Conservation (phyloP, 2,113 vertebrate genomes). For the Chloroceryle aenea region DNA sequence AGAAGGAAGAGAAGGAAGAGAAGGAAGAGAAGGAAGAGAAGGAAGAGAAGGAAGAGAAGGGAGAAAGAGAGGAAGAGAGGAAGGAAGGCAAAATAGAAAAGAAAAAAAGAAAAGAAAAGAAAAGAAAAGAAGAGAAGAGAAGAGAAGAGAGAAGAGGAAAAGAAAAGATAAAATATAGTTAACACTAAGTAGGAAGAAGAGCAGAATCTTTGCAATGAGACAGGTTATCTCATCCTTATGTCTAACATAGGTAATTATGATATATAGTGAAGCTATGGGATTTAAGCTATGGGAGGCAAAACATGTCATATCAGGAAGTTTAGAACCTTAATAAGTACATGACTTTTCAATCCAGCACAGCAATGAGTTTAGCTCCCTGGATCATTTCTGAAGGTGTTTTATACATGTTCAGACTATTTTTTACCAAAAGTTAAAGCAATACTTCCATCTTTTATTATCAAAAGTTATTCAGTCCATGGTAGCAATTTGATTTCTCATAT, state of each 20-base stretch:
- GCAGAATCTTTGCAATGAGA: not conserved
- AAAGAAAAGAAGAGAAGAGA: no score
- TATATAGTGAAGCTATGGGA: not conserved
- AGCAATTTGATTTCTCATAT: not conserved
- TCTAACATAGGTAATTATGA: not conserved
- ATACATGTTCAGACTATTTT: not conserved
- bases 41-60: no score
- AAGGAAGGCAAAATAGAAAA: no score
- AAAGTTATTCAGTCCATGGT: not conserved
- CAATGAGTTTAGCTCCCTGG: not conserved
- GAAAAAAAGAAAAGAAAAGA: no score
- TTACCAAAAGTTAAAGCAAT: not conserved
- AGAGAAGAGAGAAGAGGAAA: no score
- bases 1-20: no score
- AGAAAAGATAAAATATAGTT: not conserved
- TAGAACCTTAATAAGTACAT: not conserved
- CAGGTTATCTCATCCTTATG: not conserved
- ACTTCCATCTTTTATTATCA: not conserved
- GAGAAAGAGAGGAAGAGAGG: no score
- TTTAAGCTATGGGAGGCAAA: not conserved
- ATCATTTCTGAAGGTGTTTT: not conserved
- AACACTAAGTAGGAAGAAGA: not conserved
- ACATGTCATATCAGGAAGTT: not conserved
- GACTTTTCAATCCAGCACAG: not conserved
- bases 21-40: no score